Percentiles rank a stretch among this genome's conserved stretches.
Evolutionary conservation across 2,113 vertebrate species (phyloP).

Genomic region (Paramormyrops kingsleyae): DNA sequence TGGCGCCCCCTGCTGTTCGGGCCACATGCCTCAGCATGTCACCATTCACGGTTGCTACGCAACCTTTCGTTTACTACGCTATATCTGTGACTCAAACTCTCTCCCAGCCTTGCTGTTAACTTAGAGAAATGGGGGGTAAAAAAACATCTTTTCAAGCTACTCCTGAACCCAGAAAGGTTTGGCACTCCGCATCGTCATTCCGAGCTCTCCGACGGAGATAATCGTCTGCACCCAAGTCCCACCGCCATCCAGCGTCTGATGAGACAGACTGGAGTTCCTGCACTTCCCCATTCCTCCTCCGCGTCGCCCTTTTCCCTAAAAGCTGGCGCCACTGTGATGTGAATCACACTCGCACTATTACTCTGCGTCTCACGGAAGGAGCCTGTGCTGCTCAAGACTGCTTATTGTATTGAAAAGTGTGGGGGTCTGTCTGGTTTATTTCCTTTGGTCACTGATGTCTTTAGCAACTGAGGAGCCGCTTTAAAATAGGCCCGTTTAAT

Average conservation of each 20-base stretch:
- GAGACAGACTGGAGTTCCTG: neutral
- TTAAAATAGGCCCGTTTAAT: neutral
- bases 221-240: neutral
- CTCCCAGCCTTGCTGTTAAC: neutral
- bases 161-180: neutral
- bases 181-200: neutral
- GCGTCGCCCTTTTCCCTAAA: neutral
- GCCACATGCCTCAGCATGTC: neutral
- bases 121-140: neutral
- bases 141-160: neutral
- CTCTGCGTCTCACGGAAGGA: neutral
- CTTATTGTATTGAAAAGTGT: neutral
- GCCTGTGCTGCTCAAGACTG: neutral
- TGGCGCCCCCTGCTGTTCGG: neutral
- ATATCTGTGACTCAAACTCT: neutral
- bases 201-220: neutral
- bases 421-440: neutral
- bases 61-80: neutral
- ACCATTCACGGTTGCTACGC: neutral
- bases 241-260: neutral
- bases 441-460: neutral
- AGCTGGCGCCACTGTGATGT: neutral
- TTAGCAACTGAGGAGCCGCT: neutral
- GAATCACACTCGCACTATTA: neutral
- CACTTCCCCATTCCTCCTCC: neutral